These are phyloP conservation scores for Tetragonula clypearis DNA, from an alignment of 1,140 invertebrate genomes.

Conservation along the genomic window DNA sequence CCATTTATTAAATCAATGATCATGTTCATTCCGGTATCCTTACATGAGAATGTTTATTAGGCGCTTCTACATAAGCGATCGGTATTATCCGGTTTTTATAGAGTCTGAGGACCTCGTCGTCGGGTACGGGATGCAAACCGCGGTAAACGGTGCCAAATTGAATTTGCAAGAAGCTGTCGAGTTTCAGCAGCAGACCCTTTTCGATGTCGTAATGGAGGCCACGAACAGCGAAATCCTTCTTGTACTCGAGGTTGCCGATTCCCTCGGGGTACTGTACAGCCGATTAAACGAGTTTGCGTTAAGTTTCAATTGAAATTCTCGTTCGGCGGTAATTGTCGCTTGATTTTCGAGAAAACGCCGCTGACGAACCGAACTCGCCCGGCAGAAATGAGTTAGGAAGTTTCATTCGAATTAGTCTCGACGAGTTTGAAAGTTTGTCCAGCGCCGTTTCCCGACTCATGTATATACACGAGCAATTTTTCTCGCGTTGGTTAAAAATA, in stretches of 20 bases:
- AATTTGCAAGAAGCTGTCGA: constrained; percentile 98
- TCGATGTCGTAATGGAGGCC: constrained; percentile 98
- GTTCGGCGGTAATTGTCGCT: constrained; percentile 59
- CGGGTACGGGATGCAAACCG: constrained; percentile 89
- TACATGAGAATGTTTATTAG: constrained; percentile 81
- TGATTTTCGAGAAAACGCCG: constrained; percentile 53
- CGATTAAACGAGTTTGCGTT: constrained; percentile 63
- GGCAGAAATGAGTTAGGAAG: constrained; percentile 35
- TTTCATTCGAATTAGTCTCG: constrained; percentile 35
- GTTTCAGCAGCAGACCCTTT: constrained; percentile 96
- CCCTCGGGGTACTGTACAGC: constrained; percentile 93
- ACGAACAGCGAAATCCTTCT: constrained; percentile 94
- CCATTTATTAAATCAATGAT: not conserved
- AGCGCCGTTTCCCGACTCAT: not conserved
- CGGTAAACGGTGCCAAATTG: constrained; percentile 97
- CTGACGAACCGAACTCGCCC: constrained; percentile 28
- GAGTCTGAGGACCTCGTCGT: constrained; percentile 92
- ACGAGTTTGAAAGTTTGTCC: not conserved
- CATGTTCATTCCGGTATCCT: constrained; percentile 45
- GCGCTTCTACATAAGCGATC: constrained; percentile 90
- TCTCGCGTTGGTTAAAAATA: too few relatives aligned
- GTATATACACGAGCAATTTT: not conserved
- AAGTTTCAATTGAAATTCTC: constrained; percentile 61
- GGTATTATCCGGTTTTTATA: constrained; percentile 94
- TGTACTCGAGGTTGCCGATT: constrained; percentile 91